Base-by-base conservation (phyloP, 1,140 invertebrate species). In the Megalopta genalis region DNA sequence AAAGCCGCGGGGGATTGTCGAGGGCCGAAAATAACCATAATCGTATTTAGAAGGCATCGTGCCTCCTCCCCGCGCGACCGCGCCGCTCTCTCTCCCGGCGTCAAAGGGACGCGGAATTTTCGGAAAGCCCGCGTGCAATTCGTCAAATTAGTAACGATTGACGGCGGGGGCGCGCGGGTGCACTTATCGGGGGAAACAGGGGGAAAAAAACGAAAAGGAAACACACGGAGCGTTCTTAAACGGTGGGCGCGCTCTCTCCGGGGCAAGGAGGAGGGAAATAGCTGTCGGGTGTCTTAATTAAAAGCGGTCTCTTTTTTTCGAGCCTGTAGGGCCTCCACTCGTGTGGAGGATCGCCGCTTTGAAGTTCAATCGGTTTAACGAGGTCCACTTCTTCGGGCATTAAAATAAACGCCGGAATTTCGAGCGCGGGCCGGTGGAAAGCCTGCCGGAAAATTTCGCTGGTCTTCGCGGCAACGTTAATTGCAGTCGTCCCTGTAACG, bases 301-400 rank as follows among this genome's bases (percentile, higher is more conserved):
- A 77, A 14, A 69, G n/a, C 49, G n/a, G 25, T 32, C 32, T 32
- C 42, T 46, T 46, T 68, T 68, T 63, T 68, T 49, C 65, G 14
- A 60, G 52, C 64, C 37, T 2, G 10, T 37, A 25, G 10, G 18
- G 18, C 67, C 25, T 54, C 62, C 60, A n/a, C 49, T 75, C 72
- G 32, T 23, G 62, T 39, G 46, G n/a, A 66, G 62, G 25, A 75
- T 75, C 72, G 27, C n/a, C 67, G 14, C 74, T 69, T 77, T 69
- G 74, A 77, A 46, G 74, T 59, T 62, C 66, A 18, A 77, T 77
- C 66, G 74, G 39, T 39, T n/a, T 57, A 67, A 77, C 65, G 57
- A 77, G 42, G 37, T 49, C 74, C 74, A 39, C 42, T 77, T 62
- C n/a, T 77, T 62, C n/a, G 1, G 16, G 21, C 57, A 23, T 57